phyloP scores from a whole-genome alignment of 2,113 vertebrate genomes.

The Octodon degus region DNA sequence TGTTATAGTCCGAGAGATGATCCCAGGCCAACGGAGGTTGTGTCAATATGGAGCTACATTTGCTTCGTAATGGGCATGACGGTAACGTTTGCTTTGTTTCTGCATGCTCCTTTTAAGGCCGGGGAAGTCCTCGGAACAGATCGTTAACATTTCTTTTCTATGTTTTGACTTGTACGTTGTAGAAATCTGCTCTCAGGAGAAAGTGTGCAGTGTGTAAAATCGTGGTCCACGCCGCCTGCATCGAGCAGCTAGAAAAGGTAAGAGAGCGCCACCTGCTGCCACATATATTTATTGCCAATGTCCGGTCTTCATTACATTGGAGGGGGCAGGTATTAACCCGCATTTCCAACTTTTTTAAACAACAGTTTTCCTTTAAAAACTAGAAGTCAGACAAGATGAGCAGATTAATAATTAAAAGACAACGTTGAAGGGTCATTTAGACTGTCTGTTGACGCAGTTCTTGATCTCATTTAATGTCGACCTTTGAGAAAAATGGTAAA shows the following conservation, averaged over 20 bases:
- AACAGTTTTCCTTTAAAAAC: not conserved
- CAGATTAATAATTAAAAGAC: not conserved
- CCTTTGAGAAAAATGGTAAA: not conserved
- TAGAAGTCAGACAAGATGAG: not conserved
- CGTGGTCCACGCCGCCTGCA: slow-evolving; percentile 95
- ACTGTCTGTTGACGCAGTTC: not conserved
- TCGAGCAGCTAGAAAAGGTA: slow-evolving; percentile 98
- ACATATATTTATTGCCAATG: not conserved
- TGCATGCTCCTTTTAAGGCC: slow-evolving; percentile 40
- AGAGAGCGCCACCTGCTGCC: slow-evolving; percentile 86
- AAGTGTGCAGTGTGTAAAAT: slow-evolving; percentile 99
- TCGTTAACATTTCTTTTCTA: slow-evolving; percentile 59
- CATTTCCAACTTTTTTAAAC: slow-evolving; percentile 7
- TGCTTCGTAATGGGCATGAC: not conserved
- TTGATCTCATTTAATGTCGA: not conserved
- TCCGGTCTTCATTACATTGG: not conserved
- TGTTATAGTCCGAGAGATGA: not conserved
- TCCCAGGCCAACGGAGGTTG: not conserved
- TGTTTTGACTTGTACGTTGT: slow-evolving; percentile 83
- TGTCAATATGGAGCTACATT: not conserved
- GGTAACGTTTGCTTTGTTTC: not conserved
- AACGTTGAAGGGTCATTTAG: not conserved
- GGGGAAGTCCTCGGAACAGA: not conserved
- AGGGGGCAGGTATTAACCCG: not conserved
- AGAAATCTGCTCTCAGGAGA: slow-evolving; percentile 97